These are phyloP conservation scores for Diarsia brunnea DNA, from an alignment of 2,888 invertebrate species.

Conservation along the genomic window DNA sequence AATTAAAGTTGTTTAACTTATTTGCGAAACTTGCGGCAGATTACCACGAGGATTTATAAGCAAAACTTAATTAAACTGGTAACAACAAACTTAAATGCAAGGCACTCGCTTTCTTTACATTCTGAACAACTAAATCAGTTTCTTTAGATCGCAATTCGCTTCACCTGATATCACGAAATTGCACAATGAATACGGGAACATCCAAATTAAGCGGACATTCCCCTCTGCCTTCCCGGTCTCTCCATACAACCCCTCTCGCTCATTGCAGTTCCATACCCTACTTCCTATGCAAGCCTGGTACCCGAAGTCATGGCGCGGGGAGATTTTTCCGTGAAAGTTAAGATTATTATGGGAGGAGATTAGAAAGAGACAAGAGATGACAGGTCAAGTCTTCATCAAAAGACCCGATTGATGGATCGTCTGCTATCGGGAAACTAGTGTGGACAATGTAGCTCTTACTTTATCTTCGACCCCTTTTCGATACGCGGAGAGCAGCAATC, in stretches of 20 bases:
- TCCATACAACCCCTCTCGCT: slow-evolving; percentile 42
- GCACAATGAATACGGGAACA: slow-evolving; percentile 43
- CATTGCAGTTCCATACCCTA: slow-evolving; percentile 47
- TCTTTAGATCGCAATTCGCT: slow-evolving; percentile 31
- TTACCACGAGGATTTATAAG: slow-evolving; percentile 20
- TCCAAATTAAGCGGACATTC: slow-evolving; percentile 59
- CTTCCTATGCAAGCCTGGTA: slow-evolving; percentile 74
- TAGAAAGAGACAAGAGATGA: slow-evolving; percentile 44
- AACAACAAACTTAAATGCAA: slow-evolving; percentile 47
- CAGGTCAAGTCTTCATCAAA: slow-evolving; percentile 2
- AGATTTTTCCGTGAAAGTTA: slow-evolving; percentile 79
- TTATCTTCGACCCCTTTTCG: slow-evolving; percentile 55
- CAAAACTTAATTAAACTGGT: slow-evolving; percentile 37
- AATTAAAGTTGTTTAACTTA: slow-evolving; percentile 24
- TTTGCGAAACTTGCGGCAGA: slow-evolving; percentile 31
- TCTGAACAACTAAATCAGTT: slow-evolving; percentile 27
- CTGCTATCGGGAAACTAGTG: slow-evolving; percentile 24
- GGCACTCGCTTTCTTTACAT: slow-evolving; percentile 21
- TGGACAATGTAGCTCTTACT: slow-evolving; percentile 54
- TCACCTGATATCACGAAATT: slow-evolving; percentile 42
- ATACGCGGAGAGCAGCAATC: slow-evolving; percentile 58
- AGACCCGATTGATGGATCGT: slow-evolving; percentile 31
- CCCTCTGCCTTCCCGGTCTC: slow-evolving; percentile 39
- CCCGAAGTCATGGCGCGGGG: slow-evolving; percentile 78
- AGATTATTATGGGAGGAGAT: slow-evolving; percentile 56